A percentile compares a stretch with the other conserved stretches of the same genome.
Evolutionary conservation across 2,113 vertebrate genomes (phyloP).

Genomic region (Ia io): DNA sequence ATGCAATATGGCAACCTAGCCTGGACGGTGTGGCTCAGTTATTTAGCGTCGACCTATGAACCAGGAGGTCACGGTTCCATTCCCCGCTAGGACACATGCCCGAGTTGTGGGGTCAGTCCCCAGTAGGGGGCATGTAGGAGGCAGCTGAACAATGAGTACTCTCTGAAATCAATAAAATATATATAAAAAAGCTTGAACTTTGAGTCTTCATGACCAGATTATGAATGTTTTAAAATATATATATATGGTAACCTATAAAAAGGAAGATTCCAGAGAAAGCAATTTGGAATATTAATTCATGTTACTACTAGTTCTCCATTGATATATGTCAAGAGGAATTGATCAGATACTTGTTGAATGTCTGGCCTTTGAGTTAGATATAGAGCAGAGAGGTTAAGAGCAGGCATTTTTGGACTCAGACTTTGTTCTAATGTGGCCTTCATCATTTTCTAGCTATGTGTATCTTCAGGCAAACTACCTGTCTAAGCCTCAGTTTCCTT

Average conservation of each 20-base stretch:
- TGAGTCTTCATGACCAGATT: too few species aligned
- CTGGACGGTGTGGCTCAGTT: too few species aligned
- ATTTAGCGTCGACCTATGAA: too few species aligned
- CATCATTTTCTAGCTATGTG: background rate
- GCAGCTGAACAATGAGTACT: too few species aligned
- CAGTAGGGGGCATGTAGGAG: too few species aligned
- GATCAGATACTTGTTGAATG: background rate
- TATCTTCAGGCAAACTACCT: background rate
- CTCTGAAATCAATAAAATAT: too few species aligned
- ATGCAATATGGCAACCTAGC: background rate
- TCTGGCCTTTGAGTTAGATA: background rate
- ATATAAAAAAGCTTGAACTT: too few species aligned
- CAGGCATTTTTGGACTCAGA: background rate
- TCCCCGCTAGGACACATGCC: too few species aligned
- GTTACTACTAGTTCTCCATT: background rate
- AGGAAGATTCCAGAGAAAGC: conserved; percentile 12
- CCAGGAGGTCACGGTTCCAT: too few species aligned
- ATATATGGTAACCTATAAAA: background rate
- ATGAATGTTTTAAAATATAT: too few species aligned
- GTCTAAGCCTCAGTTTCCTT: background rate
- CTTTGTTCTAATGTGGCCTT: background rate
- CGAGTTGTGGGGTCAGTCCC: too few species aligned
- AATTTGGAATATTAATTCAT: background rate
- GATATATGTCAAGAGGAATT: background rate
- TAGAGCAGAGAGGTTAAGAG: background rate